Percentiles rank a stretch among this genome's conserved stretches.
These are phyloP conservation scores for Umimayanthus chanpuru DNA, from an alignment of 92 coral and sea anemone species.

Conservation along the genomic window DNA sequence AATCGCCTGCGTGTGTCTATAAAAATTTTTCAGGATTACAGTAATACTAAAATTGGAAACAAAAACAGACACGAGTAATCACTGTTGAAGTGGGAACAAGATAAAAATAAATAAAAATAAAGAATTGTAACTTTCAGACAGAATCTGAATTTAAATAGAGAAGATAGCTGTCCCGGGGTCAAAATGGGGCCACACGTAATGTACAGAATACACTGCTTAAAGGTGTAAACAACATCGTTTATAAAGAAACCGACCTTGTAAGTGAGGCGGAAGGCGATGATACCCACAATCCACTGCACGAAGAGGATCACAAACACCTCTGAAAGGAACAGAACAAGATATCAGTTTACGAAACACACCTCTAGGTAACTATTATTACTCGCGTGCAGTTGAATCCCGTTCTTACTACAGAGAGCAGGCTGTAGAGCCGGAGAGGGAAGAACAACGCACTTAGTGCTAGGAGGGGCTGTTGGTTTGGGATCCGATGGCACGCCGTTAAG, in stretches of 20 bases:
- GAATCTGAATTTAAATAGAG: neutral
- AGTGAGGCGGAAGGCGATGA: slow-evolving; percentile 84
- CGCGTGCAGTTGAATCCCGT: too few relatives aligned
- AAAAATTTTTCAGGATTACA: too few relatives aligned
- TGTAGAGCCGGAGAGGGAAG: too few relatives aligned
- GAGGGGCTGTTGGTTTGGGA: too few relatives aligned
- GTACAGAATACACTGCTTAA: neutral
- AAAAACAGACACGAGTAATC: too few relatives aligned
- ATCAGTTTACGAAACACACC: neutral
- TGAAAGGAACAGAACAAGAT: slow-evolving; percentile 45
- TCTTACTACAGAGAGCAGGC: neutral
- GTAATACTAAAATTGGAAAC: too few relatives aligned
- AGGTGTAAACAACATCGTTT: neutral
- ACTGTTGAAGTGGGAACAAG: too few relatives aligned
- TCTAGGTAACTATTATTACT: neutral
- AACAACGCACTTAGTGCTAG: neutral
- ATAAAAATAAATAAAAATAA: too few relatives aligned
- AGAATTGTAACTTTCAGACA: neutral
- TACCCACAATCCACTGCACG: slow-evolving; percentile 89
- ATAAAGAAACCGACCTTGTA: slow-evolving; percentile 73
- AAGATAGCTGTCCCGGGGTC: neutral
- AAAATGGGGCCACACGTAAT: neutral
- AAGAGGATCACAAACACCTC: slow-evolving; percentile 96
- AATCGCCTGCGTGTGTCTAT: too few relatives aligned
- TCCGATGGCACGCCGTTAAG: too few relatives aligned